Evolutionary conservation across 1,140 invertebrate species (phyloP).

Genomic region (Zeugodacus cucurbitae): DNA sequence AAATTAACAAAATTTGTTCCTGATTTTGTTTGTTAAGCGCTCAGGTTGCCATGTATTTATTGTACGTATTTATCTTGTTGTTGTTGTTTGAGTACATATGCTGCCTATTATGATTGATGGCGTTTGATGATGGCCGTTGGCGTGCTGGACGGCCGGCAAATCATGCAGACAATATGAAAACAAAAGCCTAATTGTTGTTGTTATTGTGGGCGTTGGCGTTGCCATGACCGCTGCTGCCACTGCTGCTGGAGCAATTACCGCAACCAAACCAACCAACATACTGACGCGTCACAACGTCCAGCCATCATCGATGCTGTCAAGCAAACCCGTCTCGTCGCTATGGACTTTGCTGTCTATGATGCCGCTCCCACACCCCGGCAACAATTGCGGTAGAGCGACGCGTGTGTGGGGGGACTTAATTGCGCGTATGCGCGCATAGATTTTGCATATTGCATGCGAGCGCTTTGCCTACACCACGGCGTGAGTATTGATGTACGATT

Average conservation of each 20-base stretch:
- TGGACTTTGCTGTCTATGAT: background rate
- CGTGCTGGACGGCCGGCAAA: background rate
- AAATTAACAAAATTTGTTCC: background rate
- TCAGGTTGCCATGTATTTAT: background rate
- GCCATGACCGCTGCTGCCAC: background rate
- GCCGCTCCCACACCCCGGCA: background rate
- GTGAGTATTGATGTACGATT: background rate
- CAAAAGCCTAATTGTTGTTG: slow-evolving; percentile 13
- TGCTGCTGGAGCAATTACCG: slow-evolving; percentile 17
- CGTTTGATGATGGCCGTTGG: slow-evolving; percentile 29
- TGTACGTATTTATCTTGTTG: background rate
- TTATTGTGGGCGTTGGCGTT: background rate
- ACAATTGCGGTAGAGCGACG: background rate
- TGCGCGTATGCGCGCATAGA: slow-evolving; percentile 7
- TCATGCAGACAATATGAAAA: background rate
- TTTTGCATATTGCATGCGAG: slow-evolving; percentile 22
- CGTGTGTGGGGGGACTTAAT: background rate
- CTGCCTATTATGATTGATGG: slow-evolving; percentile 36
- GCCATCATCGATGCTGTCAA: background rate
- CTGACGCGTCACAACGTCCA: background rate
- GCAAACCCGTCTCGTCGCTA: background rate
- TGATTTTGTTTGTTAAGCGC: background rate
- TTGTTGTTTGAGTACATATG: background rate
- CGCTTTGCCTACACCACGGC: background rate
- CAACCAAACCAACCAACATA: background rate